A percentile compares a stretch with the other conserved stretches of the same genome.
phyloP scores from a whole-genome alignment of 1,140 invertebrate species.

The Drosophila yakuba region DNA sequence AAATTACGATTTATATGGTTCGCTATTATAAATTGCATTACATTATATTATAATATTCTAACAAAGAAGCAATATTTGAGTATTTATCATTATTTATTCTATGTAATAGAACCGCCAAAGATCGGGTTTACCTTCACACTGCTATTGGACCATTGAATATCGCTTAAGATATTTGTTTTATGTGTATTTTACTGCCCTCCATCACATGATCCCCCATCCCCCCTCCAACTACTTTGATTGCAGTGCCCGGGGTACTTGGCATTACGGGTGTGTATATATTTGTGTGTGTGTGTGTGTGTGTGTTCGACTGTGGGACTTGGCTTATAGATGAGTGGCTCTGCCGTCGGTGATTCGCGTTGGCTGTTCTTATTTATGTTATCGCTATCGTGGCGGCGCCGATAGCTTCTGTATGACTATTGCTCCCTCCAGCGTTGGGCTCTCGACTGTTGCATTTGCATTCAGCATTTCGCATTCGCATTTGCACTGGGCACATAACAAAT shows the following conservation, averaged over 20 bases:
- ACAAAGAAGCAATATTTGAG: too few relatives aligned
- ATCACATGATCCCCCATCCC: not conserved
- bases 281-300: conserved; percentile 7
- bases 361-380: conserved; percentile 45
- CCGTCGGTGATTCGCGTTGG: conserved; percentile 33
- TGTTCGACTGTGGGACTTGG: conserved; percentile 55
- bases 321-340: conserved; percentile 46
- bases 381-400: conserved; percentile 28
- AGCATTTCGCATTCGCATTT: conserved; percentile 13
- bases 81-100: not conserved
- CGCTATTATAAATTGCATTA: too few relatives aligned
- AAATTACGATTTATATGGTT: too few relatives aligned
- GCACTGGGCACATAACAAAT: conserved; percentile 40
- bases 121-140: not conserved
- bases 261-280: conserved; percentile 31
- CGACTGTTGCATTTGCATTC: conserved; percentile 41
- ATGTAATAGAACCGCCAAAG: not conserved
- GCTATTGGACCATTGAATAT: conserved; percentile 19
- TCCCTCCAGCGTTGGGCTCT: conserved; percentile 4
- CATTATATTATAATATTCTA: too few relatives aligned
- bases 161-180: conserved; percentile 15
- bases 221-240: conserved; percentile 57
- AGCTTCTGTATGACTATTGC: conserved; percentile 19
- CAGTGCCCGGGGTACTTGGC: conserved; percentile 52
- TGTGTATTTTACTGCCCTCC: conserved; percentile 3